These are phyloP conservation scores for Phycodurus eques DNA, from an alignment of 2,113 vertebrate species.

Conservation along the genomic window DNA sequence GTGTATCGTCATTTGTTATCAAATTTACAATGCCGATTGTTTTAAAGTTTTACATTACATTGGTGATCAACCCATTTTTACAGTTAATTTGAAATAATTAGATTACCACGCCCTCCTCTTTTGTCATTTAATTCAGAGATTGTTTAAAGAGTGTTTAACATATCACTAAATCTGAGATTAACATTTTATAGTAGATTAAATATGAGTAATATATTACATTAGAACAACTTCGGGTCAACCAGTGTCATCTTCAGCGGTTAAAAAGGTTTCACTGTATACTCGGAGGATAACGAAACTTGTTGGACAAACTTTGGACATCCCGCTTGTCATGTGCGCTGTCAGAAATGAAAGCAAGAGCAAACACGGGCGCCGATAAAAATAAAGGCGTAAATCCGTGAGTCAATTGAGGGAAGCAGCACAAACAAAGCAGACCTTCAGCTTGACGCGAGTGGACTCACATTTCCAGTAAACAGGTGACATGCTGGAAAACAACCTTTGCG, in stretches of 20 bases:
- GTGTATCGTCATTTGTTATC: too few relatives aligned
- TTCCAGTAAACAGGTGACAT: slow-evolving; percentile 62
- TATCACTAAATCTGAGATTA: background rate
- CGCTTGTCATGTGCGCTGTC: slow-evolving; percentile 11
- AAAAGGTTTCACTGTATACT: background rate
- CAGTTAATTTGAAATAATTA: background rate
- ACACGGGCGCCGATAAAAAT: slow-evolving; percentile 44
- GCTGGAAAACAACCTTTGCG: slow-evolving; percentile 28
- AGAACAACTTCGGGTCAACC: background rate
- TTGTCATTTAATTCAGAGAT: background rate
- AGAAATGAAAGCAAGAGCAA: slow-evolving; percentile 45
- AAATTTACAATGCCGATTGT: background rate
- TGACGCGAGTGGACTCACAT: slow-evolving; percentile 9
- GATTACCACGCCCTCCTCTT: background rate
- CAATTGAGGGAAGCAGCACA: slow-evolving; percentile 23
- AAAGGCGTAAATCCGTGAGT: slow-evolving; percentile 43
- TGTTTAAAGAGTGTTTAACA: background rate
- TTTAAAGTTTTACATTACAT: background rate
- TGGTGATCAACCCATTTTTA: background rate
- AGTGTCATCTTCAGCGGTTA: background rate
- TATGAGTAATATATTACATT: background rate
- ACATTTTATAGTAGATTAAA: background rate
- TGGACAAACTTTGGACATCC: slow-evolving; percentile 8
- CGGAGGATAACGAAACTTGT: slow-evolving; percentile 20
- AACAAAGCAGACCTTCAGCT: slow-evolving; percentile 11